Evolutionary conservation across 2,797 vertebrate genomes (phyloP), one percentile per base, ranked within the genome.

Genomic region (Crenuchus spilurus): DNA sequence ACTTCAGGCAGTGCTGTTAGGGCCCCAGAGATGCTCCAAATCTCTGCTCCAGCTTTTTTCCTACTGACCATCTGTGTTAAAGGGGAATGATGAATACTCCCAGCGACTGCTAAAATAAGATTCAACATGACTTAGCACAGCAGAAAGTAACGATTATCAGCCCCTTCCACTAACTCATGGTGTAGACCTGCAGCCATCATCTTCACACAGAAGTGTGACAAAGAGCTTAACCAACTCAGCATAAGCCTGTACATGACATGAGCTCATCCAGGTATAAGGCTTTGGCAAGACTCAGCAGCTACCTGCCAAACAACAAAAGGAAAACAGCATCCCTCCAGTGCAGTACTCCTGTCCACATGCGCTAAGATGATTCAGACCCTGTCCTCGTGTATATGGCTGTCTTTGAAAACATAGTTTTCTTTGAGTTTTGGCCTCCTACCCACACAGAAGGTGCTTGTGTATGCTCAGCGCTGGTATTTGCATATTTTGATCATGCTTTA

Each of bases 11-110:
- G 55, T 58, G 28, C 55, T 33, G 55, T 31, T 9, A 18, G 31
- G 31, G 55, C 55, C 18, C 31, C 10, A 44, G 37, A 64, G 61
- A 41, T 63, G 61, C 35, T 63, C 31, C 37, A 44, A 42, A 46
- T 64, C 61, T 41, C 39, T 41, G 39, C 61, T 35, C 31, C 18
- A 35, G 39, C 61, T 46, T 41, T 41, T 64, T 26, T 64, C 37
- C 22, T 64, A 58, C 55, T 35, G 51, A 54, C 51, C 51, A 54
- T 54, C 55, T 58, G 30, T 35, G 55, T 35, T 58, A 58, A 58
- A 35, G 31, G 55, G 30, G 31, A 58, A 54, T 54, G 55, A 35
- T 58, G 55, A 58, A 35, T 54, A 30, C 28, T 58, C 31, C 30
- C 14, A 33, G 30, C 14, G 33, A 35, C n/a, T 20, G 16, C 55